Evolutionary conservation across 2,888 invertebrate genomes (phyloP), one percentile per base, ranked within the genome.

Genomic region (Lithosia quadra): DNA sequence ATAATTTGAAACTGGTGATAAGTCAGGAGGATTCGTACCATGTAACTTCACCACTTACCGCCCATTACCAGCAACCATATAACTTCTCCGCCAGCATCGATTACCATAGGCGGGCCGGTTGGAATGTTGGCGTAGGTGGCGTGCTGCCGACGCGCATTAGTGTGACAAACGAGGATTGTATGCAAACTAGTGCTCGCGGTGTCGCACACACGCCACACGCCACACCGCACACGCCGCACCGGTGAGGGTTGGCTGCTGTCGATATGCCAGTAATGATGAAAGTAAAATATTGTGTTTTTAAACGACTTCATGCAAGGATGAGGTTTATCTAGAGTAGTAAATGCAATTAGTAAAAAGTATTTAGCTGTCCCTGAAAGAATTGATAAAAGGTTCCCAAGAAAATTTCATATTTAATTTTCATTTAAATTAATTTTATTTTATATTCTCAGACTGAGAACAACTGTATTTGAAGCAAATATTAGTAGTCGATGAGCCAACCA

Each of bases 111-210:
- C 75, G 60, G 39, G 18, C 34, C 36, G 56, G 64, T 64, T 36
- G 76, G 72, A 76, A 39, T 63, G 60, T 67, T 60, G 57, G 79
- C 74, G 73, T 74, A 78, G 63, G 79, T 56, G 65, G 76, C 63
- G 76, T 93, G 93, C 82, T 82, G 85, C 86, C 88, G 92, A 92
- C 92, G 88, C 86, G 90, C 92, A 91, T 93, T 91, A 93, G 91
- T 89, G 84, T 93, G 94, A 94, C 92, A 94, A 94, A 94, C 91
- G 93, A 91, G 86, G 90, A 89, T 92, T 94, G 93, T 94, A 94
- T 94, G 94, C 94, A 91, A 94, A 81, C 71, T 69, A 75, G 87
- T 91, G 91, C 89, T 86, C 81, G 83, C 83, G 88, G 34, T 65
- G 66, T 55, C 58, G 88, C 90, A 91, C 89, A 90, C 91, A 90